Percentiles rank a stretch among this genome's conserved stretches.
Evolutionary conservation across 2,888 invertebrate genomes (phyloP).

Genomic region (Epirrita christyi): DNA sequence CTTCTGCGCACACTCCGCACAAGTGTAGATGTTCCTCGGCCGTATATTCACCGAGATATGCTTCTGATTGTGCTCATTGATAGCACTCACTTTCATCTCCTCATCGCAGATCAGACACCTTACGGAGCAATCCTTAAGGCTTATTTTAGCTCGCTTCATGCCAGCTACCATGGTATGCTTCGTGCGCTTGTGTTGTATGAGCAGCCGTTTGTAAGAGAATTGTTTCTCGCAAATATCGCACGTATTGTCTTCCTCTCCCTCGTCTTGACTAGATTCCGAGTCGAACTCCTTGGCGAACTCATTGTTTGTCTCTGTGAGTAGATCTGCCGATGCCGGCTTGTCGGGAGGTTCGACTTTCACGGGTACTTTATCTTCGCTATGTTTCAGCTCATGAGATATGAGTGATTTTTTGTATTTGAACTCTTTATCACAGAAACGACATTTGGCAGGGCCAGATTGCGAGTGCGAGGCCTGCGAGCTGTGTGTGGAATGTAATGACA

Average conservation of each 20-base stretch:
- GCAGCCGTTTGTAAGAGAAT: slow-evolving; percentile 73
- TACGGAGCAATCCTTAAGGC: slow-evolving; percentile 73
- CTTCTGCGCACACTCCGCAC: slow-evolving; percentile 68
- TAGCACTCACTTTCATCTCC: slow-evolving; percentile 73
- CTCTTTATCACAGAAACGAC: slow-evolving; percentile 65
- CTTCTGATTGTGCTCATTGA: slow-evolving; percentile 75
- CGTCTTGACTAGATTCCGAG: slow-evolving; percentile 72
- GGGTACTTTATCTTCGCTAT: slow-evolving; percentile 48
- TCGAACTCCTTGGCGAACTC: slow-evolving; percentile 50
- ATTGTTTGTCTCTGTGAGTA: slow-evolving; percentile 49
- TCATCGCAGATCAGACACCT: slow-evolving; percentile 76
- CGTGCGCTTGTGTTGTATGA: slow-evolving; percentile 73
- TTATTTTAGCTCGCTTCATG: slow-evolving; percentile 70
- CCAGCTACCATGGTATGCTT: slow-evolving; percentile 78
- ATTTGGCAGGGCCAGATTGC: slow-evolving; percentile 50
- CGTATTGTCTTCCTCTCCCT: slow-evolving; percentile 71
- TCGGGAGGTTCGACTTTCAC: slow-evolving; percentile 64
- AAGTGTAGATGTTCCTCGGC: slow-evolving; percentile 76
- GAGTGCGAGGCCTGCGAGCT: slow-evolving; percentile 40
- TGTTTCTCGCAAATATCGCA: slow-evolving; percentile 80
- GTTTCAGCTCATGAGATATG: slow-evolving; percentile 53
- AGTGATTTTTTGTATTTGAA: slow-evolving; percentile 74
- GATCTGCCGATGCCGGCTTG: slow-evolving; percentile 44
- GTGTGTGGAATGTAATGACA: slow-evolving; percentile 58
- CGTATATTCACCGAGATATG: slow-evolving; percentile 71